Conservation (phyloP, 2,113 vertebrate species). For the Alosa alosa region DNA sequence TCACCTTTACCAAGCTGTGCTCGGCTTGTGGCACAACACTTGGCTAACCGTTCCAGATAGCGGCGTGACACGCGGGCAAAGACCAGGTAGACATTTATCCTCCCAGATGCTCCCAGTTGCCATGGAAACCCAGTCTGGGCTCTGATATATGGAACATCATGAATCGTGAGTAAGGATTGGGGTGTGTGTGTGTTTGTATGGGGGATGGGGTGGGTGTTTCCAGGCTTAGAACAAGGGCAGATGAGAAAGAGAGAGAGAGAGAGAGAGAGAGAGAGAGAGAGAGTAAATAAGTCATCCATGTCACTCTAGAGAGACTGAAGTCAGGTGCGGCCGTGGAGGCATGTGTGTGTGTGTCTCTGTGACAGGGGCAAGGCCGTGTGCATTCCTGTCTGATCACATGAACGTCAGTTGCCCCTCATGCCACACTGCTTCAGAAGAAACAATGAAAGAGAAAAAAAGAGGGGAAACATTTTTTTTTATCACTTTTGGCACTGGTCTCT, state of each 20-base stretch:
- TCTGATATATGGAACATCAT: conserved; percentile 50
- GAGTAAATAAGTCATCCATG: neutral
- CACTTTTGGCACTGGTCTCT: neutral
- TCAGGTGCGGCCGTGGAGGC: neutral
- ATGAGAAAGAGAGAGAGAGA: neutral
- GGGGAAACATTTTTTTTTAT: neutral
- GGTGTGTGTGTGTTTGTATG: neutral
- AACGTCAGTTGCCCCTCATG: neutral
- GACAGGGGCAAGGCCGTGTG: neutral
- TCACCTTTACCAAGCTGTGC: conserved; percentile 11
- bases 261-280: neutral
- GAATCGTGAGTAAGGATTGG: conserved; percentile 15
- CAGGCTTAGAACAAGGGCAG: neutral
- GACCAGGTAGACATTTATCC: neutral
- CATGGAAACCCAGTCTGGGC: conserved; percentile 54
- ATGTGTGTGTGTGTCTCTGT: neutral
- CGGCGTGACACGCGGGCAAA: conserved; percentile 18
- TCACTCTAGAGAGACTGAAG: neutral
- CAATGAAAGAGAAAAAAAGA: neutral
- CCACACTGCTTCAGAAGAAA: neutral
- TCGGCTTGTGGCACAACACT: neutral
- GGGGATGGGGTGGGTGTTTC: neutral
- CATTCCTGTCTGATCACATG: conserved; percentile 1
- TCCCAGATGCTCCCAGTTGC: conserved; percentile 57
- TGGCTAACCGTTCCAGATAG: neutral